Base-by-base conservation (phyloP, 2,113 vertebrate species). In the Gobius niger region DNA sequence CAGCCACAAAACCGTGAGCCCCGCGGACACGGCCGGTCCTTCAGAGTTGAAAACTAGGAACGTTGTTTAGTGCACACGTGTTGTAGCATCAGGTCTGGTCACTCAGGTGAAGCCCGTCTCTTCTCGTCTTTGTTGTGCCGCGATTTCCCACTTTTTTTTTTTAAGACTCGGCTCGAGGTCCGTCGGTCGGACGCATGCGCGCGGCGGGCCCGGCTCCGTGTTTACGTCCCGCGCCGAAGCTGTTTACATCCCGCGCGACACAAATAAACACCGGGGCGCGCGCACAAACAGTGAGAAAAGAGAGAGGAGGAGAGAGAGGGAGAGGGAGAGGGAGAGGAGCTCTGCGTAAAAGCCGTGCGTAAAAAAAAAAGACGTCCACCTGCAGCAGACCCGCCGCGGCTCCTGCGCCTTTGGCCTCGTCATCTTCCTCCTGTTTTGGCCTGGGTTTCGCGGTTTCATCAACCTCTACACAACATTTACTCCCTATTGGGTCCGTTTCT, bases 261-360 rank as follows among this genome's bases (percentile, higher is more conserved):
- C 57, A 60, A 60, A 60, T 60, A 60, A 60, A 60, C 57, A 60
- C 57, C 57, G 57, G 57, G 57, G 57, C 57, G 57, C 57, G 57
- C 57, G 57, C 57, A 60, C 57, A 60, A 60, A 60, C 57, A 60
- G 40, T 42, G 15, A 60, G 34, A 57, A 34, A n/a, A 54, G 52
- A 19, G 52, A 54, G 56, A 41, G 34, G 13, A 40, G 14, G 34
- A 59, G 56, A 59, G 57, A 42, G 57, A 42, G 14, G 11, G 40
- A 60, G 57, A 8, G 57, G 15, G 14, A 15, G 11, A 12, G 54
- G 14, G 57, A 34, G 40, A 7, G 14, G 57, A n/a, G 40, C 40
- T 15, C 34, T 60, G 57, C 57, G 57, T 60, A 60, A 60, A 60
- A 60, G 57, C 57, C 14, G 57, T 16, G 57, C 57, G 57, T 60